Conservation (phyloP, 2,888 invertebrate species). For the Oxyteleia sp. region DNA sequence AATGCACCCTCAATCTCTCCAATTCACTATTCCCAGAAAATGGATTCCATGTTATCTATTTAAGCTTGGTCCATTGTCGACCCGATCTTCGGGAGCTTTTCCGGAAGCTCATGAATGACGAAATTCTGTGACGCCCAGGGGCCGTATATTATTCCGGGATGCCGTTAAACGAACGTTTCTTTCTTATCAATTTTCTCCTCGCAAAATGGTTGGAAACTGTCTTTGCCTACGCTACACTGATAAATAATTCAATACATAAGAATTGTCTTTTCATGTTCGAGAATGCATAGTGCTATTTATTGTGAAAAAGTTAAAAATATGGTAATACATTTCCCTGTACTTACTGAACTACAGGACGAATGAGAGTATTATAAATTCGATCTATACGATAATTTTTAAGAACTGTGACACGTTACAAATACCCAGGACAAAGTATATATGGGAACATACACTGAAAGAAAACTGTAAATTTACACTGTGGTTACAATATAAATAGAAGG, state of each 20-base stretch:
- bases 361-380: too few species aligned
- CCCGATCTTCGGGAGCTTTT: constrained; percentile 50
- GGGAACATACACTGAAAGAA: too few species aligned
- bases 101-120: constrained; percentile 64
- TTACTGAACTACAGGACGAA: too few species aligned
- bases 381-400: too few species aligned
- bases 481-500: too few species aligned
- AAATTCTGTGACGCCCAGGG: constrained; percentile 48
- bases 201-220: constrained; percentile 10
- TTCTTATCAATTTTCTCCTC: constrained; percentile 48
- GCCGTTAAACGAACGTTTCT: constrained; percentile 50
- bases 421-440: too few species aligned
- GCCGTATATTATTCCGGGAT: constrained; percentile 51
- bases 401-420: too few species aligned
- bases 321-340: too few species aligned
- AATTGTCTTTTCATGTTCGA: constrained; percentile 56
- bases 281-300: constrained; percentile 4
- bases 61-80: constrained; percentile 66
- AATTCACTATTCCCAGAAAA: constrained; percentile 49
- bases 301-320: neutral
- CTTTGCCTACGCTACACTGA: constrained; percentile 22
- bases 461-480: too few species aligned
- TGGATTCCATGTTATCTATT: constrained; percentile 65
- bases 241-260: constrained; percentile 59
- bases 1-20: constrained; percentile 58